Percentiles rank a stretch among this genome's conserved stretches.
phyloP scores from a whole-genome alignment of 1,140 invertebrate species.

The Tyrophagus putrescentiae region DNA sequence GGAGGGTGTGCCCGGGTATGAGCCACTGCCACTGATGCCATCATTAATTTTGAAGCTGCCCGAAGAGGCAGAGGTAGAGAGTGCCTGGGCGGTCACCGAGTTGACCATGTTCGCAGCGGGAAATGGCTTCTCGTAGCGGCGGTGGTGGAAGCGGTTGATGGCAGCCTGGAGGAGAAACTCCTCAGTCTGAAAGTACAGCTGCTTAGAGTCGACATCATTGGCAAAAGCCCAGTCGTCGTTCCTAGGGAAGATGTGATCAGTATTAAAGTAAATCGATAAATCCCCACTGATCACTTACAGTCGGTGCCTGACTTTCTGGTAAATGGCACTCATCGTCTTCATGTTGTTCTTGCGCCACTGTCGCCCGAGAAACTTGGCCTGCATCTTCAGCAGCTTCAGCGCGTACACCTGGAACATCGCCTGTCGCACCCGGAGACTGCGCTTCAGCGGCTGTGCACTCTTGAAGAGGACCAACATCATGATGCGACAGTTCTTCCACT shows the following conservation, averaged over 20 bases:
- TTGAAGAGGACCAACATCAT: slow-evolving; percentile 99
- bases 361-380: slow-evolving; percentile 94
- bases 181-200: slow-evolving; percentile 97
- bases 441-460: slow-evolving; percentile 92
- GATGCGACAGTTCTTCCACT: slow-evolving; percentile 97
- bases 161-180: slow-evolving; percentile 81
- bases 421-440: slow-evolving; percentile 82
- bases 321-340: slow-evolving; percentile 98
- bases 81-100: neutral
- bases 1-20: no score
- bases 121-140: slow-evolving; percentile 52
- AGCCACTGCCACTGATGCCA: no score
- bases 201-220: slow-evolving; percentile 89
- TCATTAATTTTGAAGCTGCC: no score
- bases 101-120: slow-evolving; percentile 17
- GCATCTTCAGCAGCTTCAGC: slow-evolving; percentile 95
- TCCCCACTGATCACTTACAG: slow-evolving; percentile 40
- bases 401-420: slow-evolving; percentile 97
- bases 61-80: no score
- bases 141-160: slow-evolving; percentile 87
- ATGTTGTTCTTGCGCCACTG: slow-evolving; percentile 99
- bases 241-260: neutral
- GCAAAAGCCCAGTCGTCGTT: slow-evolving; percentile 99
- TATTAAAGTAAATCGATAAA: slow-evolving; percentile 5
- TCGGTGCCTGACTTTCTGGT: slow-evolving; percentile 70